phyloP scores from a whole-genome alignment of 2,113 vertebrate genomes.

The Pelecanoides urinatrix region DNA sequence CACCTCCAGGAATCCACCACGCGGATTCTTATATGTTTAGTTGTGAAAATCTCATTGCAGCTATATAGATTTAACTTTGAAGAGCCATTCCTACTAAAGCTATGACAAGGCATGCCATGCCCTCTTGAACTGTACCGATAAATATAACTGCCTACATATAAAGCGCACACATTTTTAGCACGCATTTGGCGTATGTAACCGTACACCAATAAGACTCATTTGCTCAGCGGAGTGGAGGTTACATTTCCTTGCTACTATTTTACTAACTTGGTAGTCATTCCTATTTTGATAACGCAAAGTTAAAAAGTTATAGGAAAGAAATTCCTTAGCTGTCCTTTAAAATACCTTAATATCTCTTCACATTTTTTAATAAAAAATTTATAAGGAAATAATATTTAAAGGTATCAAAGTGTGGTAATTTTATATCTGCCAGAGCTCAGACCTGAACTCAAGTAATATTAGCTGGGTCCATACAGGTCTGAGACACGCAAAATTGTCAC shows the following conservation, averaged over 20 bases:
- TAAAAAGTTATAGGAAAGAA: not conserved
- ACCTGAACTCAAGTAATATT: not conserved
- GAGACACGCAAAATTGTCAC: not conserved
- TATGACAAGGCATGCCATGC: not conserved
- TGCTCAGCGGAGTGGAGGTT: not conserved
- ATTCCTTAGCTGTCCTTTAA: not conserved
- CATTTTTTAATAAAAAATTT: not conserved
- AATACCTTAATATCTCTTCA: not conserved
- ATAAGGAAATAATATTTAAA: not conserved
- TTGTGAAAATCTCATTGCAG: not conserved
- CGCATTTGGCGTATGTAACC: not conserved
- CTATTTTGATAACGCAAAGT: not conserved
- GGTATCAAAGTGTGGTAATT: not conserved
- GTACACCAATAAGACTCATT: not conserved
- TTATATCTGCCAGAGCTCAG: not conserved
- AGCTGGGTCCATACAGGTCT: not conserved
- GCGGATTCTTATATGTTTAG: not conserved
- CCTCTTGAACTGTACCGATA: not conserved
- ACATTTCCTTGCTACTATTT: not conserved
- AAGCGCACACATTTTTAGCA: not conserved
- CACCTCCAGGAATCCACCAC: not conserved
- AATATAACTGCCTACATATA: not conserved
- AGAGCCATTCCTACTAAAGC: not conserved
- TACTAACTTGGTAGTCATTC: not conserved
- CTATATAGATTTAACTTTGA: not conserved